phyloP scores from a whole-genome alignment of 1,140 invertebrate genomes.

The Drosophila saltans region DNA sequence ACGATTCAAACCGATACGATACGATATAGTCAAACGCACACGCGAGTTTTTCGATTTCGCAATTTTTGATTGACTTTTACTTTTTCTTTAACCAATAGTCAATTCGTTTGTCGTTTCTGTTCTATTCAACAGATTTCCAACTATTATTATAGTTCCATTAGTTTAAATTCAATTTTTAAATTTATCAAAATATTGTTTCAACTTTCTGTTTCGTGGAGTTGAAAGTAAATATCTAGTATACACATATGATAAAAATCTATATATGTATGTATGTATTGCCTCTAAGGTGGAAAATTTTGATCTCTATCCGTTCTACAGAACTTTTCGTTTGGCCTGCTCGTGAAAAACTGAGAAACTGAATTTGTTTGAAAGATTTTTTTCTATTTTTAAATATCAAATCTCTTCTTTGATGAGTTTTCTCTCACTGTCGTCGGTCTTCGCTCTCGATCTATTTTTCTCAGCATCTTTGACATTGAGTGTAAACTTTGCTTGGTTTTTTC shows the following conservation, averaged over 20 bases:
- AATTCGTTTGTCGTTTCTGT: conserved; percentile 7
- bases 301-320: conserved; percentile 41
- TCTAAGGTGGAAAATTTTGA: conserved; percentile 63
- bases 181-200: background rate
- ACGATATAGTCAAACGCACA: conserved; percentile 52
- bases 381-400: conserved; percentile 74
- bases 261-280: conserved; percentile 63
- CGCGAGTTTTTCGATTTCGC: conserved; percentile 68
- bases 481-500: conserved; percentile 20
- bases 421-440: conserved; percentile 13
- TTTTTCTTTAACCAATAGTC: conserved; percentile 21
- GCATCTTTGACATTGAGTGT: conserved; percentile 20
- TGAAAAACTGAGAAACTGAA: conserved; percentile 68
- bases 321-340: conserved; percentile 73
- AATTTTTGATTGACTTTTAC: conserved; percentile 74
- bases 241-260: conserved; percentile 60
- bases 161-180: conserved; percentile 2
- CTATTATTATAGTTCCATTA: background rate
- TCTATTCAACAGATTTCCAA: background rate
- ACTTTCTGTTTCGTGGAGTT: background rate
- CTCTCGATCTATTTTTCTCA: conserved; percentile 20
- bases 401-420: conserved; percentile 18
- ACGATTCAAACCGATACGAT: conserved; percentile 19
- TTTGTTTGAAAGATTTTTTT: conserved; percentile 43
- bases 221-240: conserved; percentile 65